Base-by-base conservation (phyloP, 1,140 invertebrate genomes). In the Trinorchestia longiramus region DNA sequence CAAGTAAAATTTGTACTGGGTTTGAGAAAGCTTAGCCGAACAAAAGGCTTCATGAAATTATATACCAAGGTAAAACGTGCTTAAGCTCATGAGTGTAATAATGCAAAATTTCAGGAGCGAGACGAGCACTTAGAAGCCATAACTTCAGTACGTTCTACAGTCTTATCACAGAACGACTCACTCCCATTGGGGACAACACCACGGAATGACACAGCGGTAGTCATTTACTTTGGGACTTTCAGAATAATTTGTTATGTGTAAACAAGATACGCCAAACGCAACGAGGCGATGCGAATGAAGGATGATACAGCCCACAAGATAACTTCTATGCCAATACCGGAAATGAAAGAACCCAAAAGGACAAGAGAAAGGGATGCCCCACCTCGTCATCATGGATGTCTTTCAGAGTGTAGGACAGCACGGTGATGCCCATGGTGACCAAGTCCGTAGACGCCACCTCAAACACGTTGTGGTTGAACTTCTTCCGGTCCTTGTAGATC, bases 401-500 rank as follows among this genome's bases (percentile, higher is more conserved):
- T 97, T 99, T 99, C 40, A 99, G 98, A 0, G 99, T 99, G 97
- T 99, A 99, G 0, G 99, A 99, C 19, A 99, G 99, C 11, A 99
- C 99, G 95, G 99, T 99, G 97, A 99, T 99, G 36, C 99, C 98
- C 98, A 98, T 98, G 96, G 98, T 98, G 77, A 98, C 97, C 95
- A 98, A 97, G 97, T 98, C 98, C 87, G 97, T 97, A 11, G 97
- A 98, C 17, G 98, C 98, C 23, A 97, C 99, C 98, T 99, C 99
- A 97, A 99, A 99, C 3, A 99, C 99, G 98, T 99, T 99, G 97
- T 99, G 99, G 96, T 99, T 99, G 97, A 99, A 99, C 97, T 99
- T 99, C 97, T 99, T 99, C 94, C 99, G 98, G 97, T 99, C 99
- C 97, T 99, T 99, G 97, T 99, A 99, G 97, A 99, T 99, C 98